Percentiles rank a stretch among this genome's conserved stretches.
Conservation (phyloP, 2,888 invertebrate species). For the Liodrosophila aerea region DNA sequence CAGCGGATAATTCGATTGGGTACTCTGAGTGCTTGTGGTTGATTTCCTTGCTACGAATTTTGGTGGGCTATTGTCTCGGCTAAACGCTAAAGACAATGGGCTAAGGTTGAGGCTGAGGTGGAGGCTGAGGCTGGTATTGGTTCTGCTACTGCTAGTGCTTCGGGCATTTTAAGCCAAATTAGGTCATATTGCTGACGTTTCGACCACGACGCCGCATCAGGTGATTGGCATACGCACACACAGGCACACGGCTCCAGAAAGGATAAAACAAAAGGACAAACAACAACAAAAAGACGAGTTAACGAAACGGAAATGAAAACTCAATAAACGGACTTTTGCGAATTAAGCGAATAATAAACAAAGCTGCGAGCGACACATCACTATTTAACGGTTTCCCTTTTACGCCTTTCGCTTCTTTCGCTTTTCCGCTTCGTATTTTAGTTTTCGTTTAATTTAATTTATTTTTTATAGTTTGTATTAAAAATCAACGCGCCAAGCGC, state of each 20-base stretch:
- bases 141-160: no score
- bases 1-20: background rate
- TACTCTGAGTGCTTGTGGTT: background rate
- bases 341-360: conserved; percentile 5
- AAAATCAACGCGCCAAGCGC: conserved; percentile 59
- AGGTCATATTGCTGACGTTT: conserved; percentile 57
- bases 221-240: conserved; percentile 27
- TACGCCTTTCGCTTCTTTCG: background rate
- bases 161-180: conserved; percentile 37
- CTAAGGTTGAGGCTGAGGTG: conserved; percentile 13
- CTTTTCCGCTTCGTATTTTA: background rate
- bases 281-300: background rate
- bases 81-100: conserved; percentile 8
- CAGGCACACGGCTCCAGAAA: conserved; percentile 1
- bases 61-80: conserved; percentile 43
- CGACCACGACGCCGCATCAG: conserved; percentile 40
- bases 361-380: conserved; percentile 16
- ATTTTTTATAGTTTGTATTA: conserved; percentile 16
- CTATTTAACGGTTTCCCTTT: background rate
- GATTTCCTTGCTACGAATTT: background rate
- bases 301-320: background rate
- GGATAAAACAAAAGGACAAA: background rate
- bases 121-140: conserved; percentile 4
- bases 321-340: background rate
- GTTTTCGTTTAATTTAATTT: background rate